Evolutionary conservation across 2,888 invertebrate species (phyloP), one percentile per base, ranked within the genome.

Genomic region (Thecophora atra): DNA sequence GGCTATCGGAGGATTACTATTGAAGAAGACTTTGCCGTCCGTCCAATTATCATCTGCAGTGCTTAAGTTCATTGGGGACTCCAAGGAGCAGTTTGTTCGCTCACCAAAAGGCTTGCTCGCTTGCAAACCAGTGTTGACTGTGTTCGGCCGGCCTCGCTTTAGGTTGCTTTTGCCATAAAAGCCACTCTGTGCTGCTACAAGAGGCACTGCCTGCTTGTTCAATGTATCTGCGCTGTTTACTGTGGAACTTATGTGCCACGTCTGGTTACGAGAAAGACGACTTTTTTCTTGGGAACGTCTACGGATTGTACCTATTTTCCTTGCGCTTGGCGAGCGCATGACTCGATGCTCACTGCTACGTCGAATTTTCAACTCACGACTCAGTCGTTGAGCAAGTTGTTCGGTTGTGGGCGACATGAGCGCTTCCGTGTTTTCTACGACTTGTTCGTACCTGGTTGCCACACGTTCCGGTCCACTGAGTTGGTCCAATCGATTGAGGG

Each of bases 321-420:
- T 88, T 1, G 93, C 94, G 82, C 94, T 94, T 0, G 94, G 94
- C 0, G 94, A 94, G 76, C 93, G 87, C 74, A 94, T 92, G 8
- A 93, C 89, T 80, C 91, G 91, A 67, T 91, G 89, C 78, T 93
- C 92, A 47, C 88, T 88, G 73, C 91, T 92, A 60, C 91, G 89
- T 72, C 93, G 87, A 71, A 94, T 94, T 82, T 93, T 92, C 60
- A 94, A 60, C 19, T 62, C 73, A 79, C 90, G 90, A 78, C 92
- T 92, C 56, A 94, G 85, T 73, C 91, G 88, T 73, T 90, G 89
- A 3, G 93, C 93, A 73, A 94, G 85, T 75, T 92, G 90, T 79
- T 94, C 93, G 0, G 93, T 91, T 21, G 72, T 76, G 11, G 76
- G 74, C 6, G 79, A 79, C 1, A 75, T 74, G 8, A 81, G 76